These are phyloP conservation scores for Aegotheles bennettii DNA, from an alignment of 2,113 vertebrate genomes.

Conservation along the genomic window DNA sequence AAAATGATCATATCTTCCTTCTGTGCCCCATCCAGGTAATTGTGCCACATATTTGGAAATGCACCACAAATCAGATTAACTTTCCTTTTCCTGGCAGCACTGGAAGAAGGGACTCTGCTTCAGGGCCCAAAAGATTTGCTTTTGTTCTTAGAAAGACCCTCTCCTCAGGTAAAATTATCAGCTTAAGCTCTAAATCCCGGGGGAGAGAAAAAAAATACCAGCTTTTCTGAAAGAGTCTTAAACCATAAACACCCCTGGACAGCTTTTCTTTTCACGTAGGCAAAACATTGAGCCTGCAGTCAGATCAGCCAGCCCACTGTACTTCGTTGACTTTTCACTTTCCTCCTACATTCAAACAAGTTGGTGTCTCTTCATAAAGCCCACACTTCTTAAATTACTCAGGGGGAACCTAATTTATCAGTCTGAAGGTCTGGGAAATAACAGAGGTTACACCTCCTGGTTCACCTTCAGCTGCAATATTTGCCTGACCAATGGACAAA, in stretches of 20 bases:
- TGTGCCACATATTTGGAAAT: background rate
- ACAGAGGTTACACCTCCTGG: background rate
- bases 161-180: background rate
- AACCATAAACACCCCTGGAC: background rate
- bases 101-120: background rate
- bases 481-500: background rate
- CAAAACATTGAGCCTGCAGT: background rate
- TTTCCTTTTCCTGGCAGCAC: background rate
- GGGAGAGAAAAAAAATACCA: background rate
- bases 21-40: background rate
- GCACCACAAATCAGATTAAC: background rate
- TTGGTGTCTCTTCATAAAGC: background rate
- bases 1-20: background rate
- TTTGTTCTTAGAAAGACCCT: background rate
- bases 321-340: constrained; percentile 25
- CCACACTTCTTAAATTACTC: constrained; percentile 40
- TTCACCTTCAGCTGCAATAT: background rate
- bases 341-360: constrained; percentile 56
- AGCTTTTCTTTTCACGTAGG: background rate
- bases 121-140: background rate
- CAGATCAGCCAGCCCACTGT: background rate
- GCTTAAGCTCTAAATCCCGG: background rate
- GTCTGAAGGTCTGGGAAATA: constrained; percentile 22
- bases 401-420: background rate
- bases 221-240: constrained; percentile 4